These are phyloP conservation scores for Patagioenas fasciata DNA, from an alignment of 2,113 vertebrate genomes.

Conservation along the genomic window DNA sequence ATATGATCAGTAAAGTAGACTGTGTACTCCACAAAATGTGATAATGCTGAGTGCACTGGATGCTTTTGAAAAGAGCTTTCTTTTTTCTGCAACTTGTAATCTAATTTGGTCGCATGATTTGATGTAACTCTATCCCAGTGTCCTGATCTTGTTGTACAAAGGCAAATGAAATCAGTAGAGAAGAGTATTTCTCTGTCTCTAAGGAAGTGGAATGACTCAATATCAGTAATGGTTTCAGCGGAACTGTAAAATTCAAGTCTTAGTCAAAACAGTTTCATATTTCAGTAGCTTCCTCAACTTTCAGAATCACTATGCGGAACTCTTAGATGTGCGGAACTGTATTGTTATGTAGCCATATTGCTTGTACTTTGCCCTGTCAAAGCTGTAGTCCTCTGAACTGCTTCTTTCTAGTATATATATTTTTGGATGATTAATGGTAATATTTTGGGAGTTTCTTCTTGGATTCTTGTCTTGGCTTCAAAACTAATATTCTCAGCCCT, in stretches of 20 bases:
- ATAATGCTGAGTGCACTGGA: not conserved
- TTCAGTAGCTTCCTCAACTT: not conserved
- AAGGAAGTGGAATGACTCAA: not conserved
- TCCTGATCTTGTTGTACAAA: not conserved
- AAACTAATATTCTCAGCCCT: not conserved
- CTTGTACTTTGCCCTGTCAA: not conserved
- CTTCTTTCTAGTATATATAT: not conserved
- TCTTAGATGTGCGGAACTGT: not conserved
- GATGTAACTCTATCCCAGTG: not conserved
- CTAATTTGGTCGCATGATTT: not conserved
- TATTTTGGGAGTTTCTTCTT: not conserved
- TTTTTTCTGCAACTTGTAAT: not conserved
- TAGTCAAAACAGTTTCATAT: not conserved
- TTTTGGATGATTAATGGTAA: not conserved
- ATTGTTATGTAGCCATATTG: not conserved
- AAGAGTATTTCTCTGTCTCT: not conserved
- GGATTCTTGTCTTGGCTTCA: not conserved
- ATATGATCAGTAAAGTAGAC: not conserved
- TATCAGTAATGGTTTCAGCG: not conserved
- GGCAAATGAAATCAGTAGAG: not conserved
- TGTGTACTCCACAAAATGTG: not conserved
- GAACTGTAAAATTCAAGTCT: not conserved
- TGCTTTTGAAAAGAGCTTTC: not conserved
- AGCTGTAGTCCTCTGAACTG: not conserved
- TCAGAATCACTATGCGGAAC: accelerated